Base-by-base conservation (phyloP, 1,140 invertebrate species). In the Zaprionus gabonicus region DNA sequence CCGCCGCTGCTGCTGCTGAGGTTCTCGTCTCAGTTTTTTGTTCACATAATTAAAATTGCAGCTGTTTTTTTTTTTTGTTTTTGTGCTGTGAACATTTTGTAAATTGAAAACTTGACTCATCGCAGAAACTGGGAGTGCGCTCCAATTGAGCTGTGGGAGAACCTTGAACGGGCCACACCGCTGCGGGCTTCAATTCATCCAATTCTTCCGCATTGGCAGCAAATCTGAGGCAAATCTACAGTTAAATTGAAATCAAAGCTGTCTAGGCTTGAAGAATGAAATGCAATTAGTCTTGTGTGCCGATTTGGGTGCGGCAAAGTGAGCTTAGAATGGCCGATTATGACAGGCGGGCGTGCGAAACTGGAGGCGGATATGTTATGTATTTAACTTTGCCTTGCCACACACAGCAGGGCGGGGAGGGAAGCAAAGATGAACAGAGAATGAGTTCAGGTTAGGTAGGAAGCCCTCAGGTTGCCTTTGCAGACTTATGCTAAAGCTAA, bases 41-140 rank as follows among this genome's bases (percentile, higher is more conserved):
- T 49, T 58, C 72, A 49, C 81, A 82, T 76, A 82, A 81, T 85
- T 81, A 81, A 85, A 85, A 76, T 78, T 85, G 82, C 82, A 84
- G 60, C 62, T 73, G 38, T 10, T 65, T 1, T 57, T 56, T 56
- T 80, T 80, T 23, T 23, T 23, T 23, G 2, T 23, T 1, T 2
- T 79, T 80, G 79, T 80, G 75, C 80, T 80, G 55, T 62, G 41
- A 58, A 46, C 34, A 44, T 13, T 41, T 60, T 55, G 20, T 7
- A 65, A 65, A 74, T 55, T 81, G 72, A 79, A 71, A 68, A 63
- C 73, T 58, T 59, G 53, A 66, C 64, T 66, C 64, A 66, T 66
- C 64, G 51, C 27, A 5, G 41, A 9, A 20, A 49, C 23, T 27
- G 27, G 41, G 76, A 55, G 76, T 44, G 77, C 58, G 71, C 60